Evolutionary conservation across 2,113 vertebrate species (phyloP).

Genomic region (Misgurnus mizolepis): DNA sequence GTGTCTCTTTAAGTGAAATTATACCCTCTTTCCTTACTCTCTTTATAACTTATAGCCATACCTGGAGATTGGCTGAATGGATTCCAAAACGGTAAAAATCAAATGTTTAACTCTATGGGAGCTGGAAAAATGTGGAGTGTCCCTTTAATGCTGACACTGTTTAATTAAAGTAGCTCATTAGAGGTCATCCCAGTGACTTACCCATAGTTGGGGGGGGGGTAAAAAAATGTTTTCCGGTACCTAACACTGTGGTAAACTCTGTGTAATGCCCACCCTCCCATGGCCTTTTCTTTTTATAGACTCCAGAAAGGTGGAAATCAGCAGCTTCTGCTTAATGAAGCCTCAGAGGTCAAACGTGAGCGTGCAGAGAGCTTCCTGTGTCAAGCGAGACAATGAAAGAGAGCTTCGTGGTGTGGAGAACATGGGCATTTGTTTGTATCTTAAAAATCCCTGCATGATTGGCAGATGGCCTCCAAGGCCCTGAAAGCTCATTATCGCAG

Average conservation of each 20-base stretch:
- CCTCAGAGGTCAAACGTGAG: neutral
- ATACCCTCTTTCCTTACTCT: too few relatives aligned
- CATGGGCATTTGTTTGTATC: conserved; percentile 27
- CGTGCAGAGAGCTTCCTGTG: neutral
- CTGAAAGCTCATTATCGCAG: conserved; percentile 48
- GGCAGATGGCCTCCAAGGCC: conserved; percentile 38
- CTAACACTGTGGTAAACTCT: neutral
- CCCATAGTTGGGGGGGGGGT: neutral
- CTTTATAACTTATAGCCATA: too few relatives aligned
- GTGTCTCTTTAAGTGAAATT: too few relatives aligned
- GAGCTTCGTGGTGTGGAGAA: neutral
- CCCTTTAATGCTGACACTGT: neutral
- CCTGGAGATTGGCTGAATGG: too few relatives aligned
- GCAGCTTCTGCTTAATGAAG: neutral
- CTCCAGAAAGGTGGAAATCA: conserved; percentile 24
- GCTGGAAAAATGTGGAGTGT: too few relatives aligned
- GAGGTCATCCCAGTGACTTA: neutral
- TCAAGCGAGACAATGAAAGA: neutral
- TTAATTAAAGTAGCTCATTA: neutral
- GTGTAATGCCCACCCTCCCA: neutral
- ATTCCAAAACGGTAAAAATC: too few relatives aligned
- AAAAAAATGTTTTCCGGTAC: neutral
- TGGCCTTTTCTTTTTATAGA: conserved; percentile 13
- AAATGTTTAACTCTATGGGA: too few relatives aligned
- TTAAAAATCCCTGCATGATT: conserved; percentile 40